These are phyloP conservation scores for Scaptomyza hsui DNA, from an alignment of 1,140 invertebrate species.

Conservation along the genomic window DNA sequence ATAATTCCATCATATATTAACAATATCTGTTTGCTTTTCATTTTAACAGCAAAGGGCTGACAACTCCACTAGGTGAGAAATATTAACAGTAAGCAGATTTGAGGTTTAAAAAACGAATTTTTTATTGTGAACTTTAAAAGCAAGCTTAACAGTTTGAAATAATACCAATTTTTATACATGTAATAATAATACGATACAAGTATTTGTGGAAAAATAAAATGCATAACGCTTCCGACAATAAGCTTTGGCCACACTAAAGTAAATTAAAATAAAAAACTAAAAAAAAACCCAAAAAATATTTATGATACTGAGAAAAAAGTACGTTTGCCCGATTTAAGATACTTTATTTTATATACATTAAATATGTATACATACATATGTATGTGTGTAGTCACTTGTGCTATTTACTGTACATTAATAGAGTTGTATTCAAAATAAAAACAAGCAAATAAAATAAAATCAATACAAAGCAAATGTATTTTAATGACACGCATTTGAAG, in stretches of 20 bases:
- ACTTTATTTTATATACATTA: too few species aligned
- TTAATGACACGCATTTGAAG: slow-evolving; percentile 77
- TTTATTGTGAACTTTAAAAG: slow-evolving; percentile 1
- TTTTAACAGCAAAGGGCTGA: slow-evolving; percentile 8
- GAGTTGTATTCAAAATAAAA: slow-evolving; percentile 57
- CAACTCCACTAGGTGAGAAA: slow-evolving; percentile 4
- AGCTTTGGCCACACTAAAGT: slow-evolving; percentile 76
- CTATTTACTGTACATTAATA: slow-evolving; percentile 70
- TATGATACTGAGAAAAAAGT: slow-evolving; percentile 17
- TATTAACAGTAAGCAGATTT: slow-evolving; percentile 46
- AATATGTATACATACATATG: too few species aligned
- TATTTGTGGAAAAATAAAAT: slow-evolving; percentile 52
- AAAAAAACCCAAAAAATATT: slow-evolving; percentile 23
- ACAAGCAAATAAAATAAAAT: slow-evolving; percentile 18
- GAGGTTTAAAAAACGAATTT: slow-evolving; percentile 26
- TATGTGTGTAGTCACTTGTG: slow-evolving; percentile 51
- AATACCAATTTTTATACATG: slow-evolving; percentile 31
- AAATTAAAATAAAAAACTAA: slow-evolving; percentile 38
- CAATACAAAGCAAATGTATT: slow-evolving; percentile 71
- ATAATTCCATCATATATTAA: slow-evolving; percentile 16
- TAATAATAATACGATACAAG: slow-evolving; percentile 22
- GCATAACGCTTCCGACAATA: slow-evolving; percentile 81
- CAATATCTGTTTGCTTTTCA: slow-evolving; percentile 34
- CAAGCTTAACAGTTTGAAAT: slow-evolving; percentile 13
- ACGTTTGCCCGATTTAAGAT: slow-evolving; percentile 58